phyloP scores from a whole-genome alignment of 2,888 invertebrate genomes.

The Panopea generosa region DNA sequence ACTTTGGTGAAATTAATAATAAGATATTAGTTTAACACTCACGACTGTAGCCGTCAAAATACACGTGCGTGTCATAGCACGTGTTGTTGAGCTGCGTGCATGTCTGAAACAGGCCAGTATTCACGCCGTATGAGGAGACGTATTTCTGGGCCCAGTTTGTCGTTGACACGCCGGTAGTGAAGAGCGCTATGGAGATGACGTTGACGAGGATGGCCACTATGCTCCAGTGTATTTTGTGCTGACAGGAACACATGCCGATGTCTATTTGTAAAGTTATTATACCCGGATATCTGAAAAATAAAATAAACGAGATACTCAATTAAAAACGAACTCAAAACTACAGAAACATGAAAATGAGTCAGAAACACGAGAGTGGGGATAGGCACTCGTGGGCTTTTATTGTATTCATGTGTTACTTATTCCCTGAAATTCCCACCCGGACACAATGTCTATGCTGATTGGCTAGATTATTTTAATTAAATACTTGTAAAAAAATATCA shows the following conservation, averaged over 20 bases:
- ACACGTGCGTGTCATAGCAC: slow-evolving; percentile 55
- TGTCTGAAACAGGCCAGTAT: slow-evolving; percentile 49
- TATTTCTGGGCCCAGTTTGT: slow-evolving; percentile 49
- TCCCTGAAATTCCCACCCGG: no score
- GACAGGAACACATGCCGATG: slow-evolving; percentile 45
- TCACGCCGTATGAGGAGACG: neutral
- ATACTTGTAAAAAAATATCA: no score
- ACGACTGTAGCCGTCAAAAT: slow-evolving; percentile 34
- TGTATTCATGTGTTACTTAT: no score
- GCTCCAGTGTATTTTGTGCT: slow-evolving; percentile 62
- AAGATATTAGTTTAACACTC: neutral
- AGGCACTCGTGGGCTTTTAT: no score
- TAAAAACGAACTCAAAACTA: no score
- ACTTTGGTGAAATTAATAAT: no score
- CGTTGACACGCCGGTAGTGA: slow-evolving; percentile 45
- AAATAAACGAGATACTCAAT: neutral
- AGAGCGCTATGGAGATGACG: slow-evolving; percentile 39
- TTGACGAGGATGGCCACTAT: slow-evolving; percentile 54
- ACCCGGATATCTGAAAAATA: slow-evolving; percentile 87
- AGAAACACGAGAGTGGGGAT: no score
- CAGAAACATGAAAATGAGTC: no score
- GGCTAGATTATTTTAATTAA: no score
- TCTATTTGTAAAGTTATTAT: slow-evolving; percentile 22
- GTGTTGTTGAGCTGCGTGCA: slow-evolving; percentile 52
- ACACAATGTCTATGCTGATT: no score